phyloP scores from a whole-genome alignment of 2,113 vertebrate species.

The Paratilapia polleni region DNA sequence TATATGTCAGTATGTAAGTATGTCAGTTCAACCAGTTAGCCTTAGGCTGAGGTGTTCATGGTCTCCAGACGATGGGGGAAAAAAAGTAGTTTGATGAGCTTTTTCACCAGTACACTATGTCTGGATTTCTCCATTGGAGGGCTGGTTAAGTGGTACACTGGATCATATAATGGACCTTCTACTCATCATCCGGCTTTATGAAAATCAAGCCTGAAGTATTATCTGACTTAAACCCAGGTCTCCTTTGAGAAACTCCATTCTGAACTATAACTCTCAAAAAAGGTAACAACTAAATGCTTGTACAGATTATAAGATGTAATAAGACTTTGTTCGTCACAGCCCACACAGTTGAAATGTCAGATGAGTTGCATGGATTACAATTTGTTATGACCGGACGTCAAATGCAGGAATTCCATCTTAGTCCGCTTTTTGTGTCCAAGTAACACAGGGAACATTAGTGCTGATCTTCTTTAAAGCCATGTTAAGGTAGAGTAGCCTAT shows the following conservation, averaged over 20 bases:
- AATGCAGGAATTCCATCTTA: background rate
- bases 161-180: background rate
- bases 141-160: background rate
- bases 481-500: background rate
- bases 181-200: background rate
- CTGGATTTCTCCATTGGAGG: background rate
- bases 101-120: background rate
- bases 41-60: too few relatives aligned
- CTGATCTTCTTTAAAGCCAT: background rate
- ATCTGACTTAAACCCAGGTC: background rate
- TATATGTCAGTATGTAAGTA: too few relatives aligned
- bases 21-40: too few relatives aligned
- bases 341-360: background rate
- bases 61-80: too few relatives aligned
- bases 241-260: background rate
- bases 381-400: background rate
- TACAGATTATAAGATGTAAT: too few relatives aligned
- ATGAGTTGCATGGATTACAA: background rate
- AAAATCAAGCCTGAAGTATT: background rate
- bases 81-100: background rate
- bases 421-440: fast-evolving
- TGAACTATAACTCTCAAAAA: background rate
- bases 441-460: background rate
- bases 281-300: background rate
- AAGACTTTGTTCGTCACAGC: background rate